phyloP scores from a whole-genome alignment of 1,140 invertebrate species.

The Eciton burchellii region DNA sequence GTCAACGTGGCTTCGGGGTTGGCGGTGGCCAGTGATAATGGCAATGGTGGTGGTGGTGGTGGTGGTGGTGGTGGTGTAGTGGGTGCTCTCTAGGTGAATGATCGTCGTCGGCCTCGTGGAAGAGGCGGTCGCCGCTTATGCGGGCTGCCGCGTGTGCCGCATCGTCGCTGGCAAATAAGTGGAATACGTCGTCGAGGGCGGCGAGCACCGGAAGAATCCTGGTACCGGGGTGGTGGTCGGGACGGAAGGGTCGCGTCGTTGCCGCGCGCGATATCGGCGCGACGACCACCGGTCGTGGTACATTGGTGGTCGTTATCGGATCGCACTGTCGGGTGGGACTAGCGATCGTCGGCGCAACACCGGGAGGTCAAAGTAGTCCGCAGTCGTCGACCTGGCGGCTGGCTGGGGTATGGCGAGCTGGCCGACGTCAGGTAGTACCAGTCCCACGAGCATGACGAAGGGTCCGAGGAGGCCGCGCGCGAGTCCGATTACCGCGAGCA shows the following conservation, averaged over 20 bases:
- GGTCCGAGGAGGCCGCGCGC: constrained; percentile 53
- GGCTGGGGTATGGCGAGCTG: constrained; percentile 64
- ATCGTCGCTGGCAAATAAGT: constrained; percentile 66
- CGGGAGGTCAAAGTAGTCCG: constrained; percentile 36
- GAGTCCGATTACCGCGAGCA: constrained; percentile 46
- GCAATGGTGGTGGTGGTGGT: constrained; percentile 60
- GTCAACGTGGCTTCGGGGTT: constrained; percentile 73
- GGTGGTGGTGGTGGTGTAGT: constrained; percentile 67
- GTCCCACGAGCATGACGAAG: constrained; percentile 64
- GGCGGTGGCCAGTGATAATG: constrained; percentile 65
- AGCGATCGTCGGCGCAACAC: constrained; percentile 39
- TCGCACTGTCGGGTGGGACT: constrained; percentile 38
- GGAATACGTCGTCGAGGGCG: constrained; percentile 50
- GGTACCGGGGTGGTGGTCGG: constrained; percentile 15
- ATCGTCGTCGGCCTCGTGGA: constrained; percentile 74
- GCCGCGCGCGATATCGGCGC: constrained; percentile 12
- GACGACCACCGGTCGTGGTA: constrained; percentile 11
- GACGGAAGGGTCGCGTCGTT: constrained; percentile 39
- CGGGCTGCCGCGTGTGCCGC: constrained; percentile 69
- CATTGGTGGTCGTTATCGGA: constrained; percentile 12
- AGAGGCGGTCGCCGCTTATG: constrained; percentile 73
- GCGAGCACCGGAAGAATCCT: constrained; percentile 48
- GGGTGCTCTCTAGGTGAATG: constrained; percentile 74
- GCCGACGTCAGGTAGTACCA: constrained; percentile 32
- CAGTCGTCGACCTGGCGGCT: constrained; percentile 72